Conservation (phyloP, 2,113 vertebrate genomes). For the Ancistrus triradiatus region DNA sequence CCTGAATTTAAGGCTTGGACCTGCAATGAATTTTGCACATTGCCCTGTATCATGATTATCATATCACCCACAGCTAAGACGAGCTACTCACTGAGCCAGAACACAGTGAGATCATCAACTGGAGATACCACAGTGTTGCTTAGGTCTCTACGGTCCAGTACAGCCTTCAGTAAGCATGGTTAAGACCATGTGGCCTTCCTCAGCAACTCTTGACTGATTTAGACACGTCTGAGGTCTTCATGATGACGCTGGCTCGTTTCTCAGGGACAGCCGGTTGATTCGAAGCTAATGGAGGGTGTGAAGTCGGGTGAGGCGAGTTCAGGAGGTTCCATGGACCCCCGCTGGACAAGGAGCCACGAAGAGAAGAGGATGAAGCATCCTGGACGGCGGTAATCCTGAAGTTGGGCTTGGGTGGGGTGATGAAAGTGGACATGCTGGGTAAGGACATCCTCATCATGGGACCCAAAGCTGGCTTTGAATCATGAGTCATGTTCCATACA, state of each 20-base stretch:
- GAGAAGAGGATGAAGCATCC: constrained; percentile 65
- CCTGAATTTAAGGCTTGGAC: constrained; percentile 35
- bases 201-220: constrained; percentile 83
- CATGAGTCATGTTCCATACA: constrained; percentile 41
- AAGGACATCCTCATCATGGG: constrained; percentile 74
- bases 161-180: constrained; percentile 8
- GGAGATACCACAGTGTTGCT: neutral
- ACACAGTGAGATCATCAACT: constrained; percentile 15
- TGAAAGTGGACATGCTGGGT: constrained; percentile 87
- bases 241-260: constrained; percentile 91
- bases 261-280: constrained; percentile 72
- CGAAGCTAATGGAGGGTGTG: constrained; percentile 2
- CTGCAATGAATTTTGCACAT: constrained; percentile 10
- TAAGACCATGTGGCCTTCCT: constrained; percentile 50
- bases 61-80: constrained; percentile 10
- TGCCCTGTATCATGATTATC: neutral
- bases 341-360: constrained; percentile 72
- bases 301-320: constrained; percentile 58
- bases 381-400: constrained; percentile 84
- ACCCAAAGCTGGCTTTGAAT: constrained; percentile 67
- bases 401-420: constrained; percentile 80
- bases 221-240: constrained; percentile 92
- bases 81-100: constrained; percentile 26
- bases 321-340: constrained; percentile 65
- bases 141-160: constrained; percentile 8